phyloP scores from a whole-genome alignment of 2,797 vertebrate species.

The Buphagus erythrorhynchus region DNA sequence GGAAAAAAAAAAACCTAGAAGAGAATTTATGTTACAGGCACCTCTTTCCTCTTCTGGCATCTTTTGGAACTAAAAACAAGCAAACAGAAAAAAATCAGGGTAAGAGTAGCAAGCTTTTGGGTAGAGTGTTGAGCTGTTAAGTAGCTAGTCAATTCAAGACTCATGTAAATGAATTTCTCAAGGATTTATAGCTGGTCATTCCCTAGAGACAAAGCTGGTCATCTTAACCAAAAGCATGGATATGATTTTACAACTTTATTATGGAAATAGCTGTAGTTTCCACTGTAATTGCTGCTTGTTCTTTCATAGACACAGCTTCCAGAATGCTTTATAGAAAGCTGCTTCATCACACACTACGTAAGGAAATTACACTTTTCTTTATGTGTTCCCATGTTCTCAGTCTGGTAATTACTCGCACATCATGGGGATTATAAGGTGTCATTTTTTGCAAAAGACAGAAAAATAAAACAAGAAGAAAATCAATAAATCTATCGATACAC shows the following conservation, averaged over 20 bases:
- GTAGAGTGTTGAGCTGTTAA: neutral
- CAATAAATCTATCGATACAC: neutral
- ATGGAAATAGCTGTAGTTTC: neutral
- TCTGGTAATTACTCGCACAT: neutral
- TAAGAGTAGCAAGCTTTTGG: neutral
- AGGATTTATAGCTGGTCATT: neutral
- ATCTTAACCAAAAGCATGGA: neutral
- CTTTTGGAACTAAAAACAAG: neutral
- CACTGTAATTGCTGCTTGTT: neutral
- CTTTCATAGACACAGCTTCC: neutral
- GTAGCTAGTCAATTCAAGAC: neutral
- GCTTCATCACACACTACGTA: neutral
- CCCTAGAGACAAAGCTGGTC: neutral
- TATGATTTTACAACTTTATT: neutral
- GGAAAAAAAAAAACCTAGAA: fast-evolving
- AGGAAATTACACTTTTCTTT: neutral
- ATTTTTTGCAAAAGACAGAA: neutral
- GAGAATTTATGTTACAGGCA: neutral
- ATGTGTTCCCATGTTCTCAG: neutral
- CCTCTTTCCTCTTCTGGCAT: neutral
- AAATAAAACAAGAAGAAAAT: neutral
- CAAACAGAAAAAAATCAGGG: neutral
- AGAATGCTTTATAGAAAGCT: neutral
- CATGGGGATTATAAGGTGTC: neutral
- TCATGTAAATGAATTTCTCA: neutral